Conservation (phyloP, 2,113 vertebrate species). For the Coregonus clupeaformis region DNA sequence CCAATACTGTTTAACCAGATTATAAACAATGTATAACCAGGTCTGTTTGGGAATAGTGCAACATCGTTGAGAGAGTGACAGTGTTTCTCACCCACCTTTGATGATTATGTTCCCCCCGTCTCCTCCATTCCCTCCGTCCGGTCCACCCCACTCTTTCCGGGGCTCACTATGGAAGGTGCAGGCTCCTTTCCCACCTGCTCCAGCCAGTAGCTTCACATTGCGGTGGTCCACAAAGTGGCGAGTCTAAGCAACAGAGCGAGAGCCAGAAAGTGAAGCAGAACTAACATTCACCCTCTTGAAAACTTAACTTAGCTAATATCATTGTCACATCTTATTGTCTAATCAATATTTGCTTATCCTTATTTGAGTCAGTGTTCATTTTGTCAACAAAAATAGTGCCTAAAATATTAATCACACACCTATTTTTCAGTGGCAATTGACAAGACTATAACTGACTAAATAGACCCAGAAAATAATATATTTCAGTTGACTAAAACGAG, state of each 20-base stretch:
- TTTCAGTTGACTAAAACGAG: no score
- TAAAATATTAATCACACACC: no score
- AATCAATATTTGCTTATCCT: no score
- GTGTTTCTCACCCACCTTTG: slow-evolving; percentile 72
- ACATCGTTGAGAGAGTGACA: background rate
- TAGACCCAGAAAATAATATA: no score
- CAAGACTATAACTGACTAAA: no score
- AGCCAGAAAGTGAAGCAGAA: background rate
- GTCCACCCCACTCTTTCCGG: slow-evolving; percentile 92
- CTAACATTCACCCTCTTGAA: no score
- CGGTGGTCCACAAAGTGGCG: slow-evolving; percentile 86
- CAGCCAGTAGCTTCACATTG: slow-evolving; percentile 79
- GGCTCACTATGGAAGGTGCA: slow-evolving; percentile 90
- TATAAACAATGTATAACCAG: background rate
- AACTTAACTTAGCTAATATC: no score
- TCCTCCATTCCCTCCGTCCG: slow-evolving; percentile 92
- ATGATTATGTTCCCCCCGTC: slow-evolving; percentile 86
- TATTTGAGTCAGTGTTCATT: no score
- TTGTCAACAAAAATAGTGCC: no score
- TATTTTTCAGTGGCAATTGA: no score
- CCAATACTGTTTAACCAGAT: background rate
- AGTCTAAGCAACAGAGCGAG: slow-evolving; percentile 66
- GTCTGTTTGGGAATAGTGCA: background rate
- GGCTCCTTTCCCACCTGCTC: slow-evolving; percentile 80
- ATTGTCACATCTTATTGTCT: no score